These are phyloP conservation scores for Macrocentrus cingulum DNA, from an alignment of 1,140 invertebrate species.

Conservation along the genomic window DNA sequence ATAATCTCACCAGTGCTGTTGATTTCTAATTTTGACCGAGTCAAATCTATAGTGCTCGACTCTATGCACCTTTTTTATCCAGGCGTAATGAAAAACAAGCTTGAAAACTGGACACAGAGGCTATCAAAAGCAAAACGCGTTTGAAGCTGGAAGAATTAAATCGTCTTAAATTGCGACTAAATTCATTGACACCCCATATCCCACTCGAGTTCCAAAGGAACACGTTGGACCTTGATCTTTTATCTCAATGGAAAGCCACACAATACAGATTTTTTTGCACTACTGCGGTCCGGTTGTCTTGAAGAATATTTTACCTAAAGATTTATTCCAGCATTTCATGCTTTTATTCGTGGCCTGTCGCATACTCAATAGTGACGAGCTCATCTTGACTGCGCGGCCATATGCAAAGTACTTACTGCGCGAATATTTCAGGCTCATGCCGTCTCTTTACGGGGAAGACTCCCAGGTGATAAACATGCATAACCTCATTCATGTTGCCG, in stretches of 20 bases:
- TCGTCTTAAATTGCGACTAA: no score
- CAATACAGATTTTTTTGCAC: slow-evolving; percentile 32
- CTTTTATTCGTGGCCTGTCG: slow-evolving; percentile 32
- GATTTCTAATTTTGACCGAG: slow-evolving; percentile 25
- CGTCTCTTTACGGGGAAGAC: slow-evolving; percentile 26
- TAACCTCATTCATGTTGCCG: slow-evolving; percentile 30
- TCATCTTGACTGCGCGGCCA: slow-evolving; percentile 14
- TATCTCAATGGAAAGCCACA: slow-evolving; percentile 33
- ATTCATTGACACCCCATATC: slow-evolving; percentile 17
- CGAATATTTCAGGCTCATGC: slow-evolving; percentile 31
- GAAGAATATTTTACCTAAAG: slow-evolving; percentile 25
- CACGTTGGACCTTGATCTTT: slow-evolving; percentile 27
- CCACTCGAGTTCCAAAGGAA: slow-evolving; percentile 29
- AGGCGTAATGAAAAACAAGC: slow-evolving; percentile 26
- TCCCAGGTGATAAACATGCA: slow-evolving; percentile 31
- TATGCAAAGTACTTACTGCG: slow-evolving; percentile 33
- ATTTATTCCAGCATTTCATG: slow-evolving; percentile 33
- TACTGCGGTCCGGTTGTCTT: slow-evolving; percentile 30
- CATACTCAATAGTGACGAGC: slow-evolving; percentile 27
- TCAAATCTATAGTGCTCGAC: slow-evolving; percentile 21
- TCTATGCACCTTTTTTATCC: slow-evolving; percentile 30
- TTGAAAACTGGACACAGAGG: slow-evolving; percentile 26
- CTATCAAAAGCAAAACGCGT: slow-evolving; percentile 8
- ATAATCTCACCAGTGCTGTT: slow-evolving; percentile 20
- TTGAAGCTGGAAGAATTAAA: slow-evolving; percentile 14